Conservation (phyloP, 2,113 vertebrate species). For the Rhodinocichla rosea region DNA sequence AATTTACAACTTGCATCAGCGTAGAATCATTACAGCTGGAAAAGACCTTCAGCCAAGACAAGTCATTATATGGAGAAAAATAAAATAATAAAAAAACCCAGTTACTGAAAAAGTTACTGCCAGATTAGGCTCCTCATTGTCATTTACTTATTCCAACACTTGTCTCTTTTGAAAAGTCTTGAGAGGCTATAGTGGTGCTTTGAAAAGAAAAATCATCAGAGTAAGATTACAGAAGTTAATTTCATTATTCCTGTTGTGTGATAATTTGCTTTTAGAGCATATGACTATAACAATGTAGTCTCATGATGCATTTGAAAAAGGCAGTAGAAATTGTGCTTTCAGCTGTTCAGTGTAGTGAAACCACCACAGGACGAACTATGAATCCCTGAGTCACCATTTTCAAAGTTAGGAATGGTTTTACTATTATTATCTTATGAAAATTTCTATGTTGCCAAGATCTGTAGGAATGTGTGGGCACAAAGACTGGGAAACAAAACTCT, state of each 20-base stretch:
- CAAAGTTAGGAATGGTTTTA: neutral
- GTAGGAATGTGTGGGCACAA: neutral
- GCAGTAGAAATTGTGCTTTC: neutral
- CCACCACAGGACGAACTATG: neutral
- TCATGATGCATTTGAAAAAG: neutral
- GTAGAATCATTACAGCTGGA: neutral
- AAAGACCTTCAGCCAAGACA: neutral
- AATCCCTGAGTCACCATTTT: neutral
- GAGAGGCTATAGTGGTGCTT: neutral
- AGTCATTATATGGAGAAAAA: neutral
- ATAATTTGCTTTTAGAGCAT: neutral
- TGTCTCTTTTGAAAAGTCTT: neutral
- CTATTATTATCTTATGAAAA: neutral
- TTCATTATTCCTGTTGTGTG: neutral
- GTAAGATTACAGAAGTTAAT: neutral
- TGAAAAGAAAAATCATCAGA: neutral
- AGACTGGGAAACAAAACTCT: neutral
- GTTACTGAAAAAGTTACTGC: neutral
- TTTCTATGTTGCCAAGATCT: neutral
- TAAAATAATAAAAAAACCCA: neutral
- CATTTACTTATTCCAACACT: neutral
- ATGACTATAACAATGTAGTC: neutral
- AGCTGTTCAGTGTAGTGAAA: neutral
- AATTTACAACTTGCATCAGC: neutral
- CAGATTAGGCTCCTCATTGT: neutral